Evolutionary conservation across 2,113 vertebrate species (phyloP), one percentile per base, ranked within the genome.

Genomic region (Caretta caretta): DNA sequence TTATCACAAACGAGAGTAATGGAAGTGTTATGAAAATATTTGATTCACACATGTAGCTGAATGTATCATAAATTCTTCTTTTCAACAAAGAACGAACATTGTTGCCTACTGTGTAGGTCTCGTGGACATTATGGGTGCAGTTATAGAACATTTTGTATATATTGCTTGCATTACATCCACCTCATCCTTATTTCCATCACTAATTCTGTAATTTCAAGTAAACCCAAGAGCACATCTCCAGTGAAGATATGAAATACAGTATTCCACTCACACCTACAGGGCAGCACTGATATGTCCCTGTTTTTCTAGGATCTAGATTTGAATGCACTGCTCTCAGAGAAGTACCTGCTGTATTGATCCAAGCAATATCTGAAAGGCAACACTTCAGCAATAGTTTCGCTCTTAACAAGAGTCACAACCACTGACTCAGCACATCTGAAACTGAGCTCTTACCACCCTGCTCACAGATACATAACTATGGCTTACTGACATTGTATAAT

Each of bases 351-450:
- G 96, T 95, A 95, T 76, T 84, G 56, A 97, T 57, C 94, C 69
- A 93, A 96, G 97, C 87, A 97, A 57, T 94, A 97, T 94, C 93
- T 81, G 87, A 96, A 92, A 96, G 62, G 87, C 81, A 87, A 50
- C 91, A 88, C 19, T 85, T 31, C 65, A 91, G 85, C 62, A 84
- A 29, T 38, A 88, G 35, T 87, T 81, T 48, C 92, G 75, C 20
- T 90, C 65, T 86, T 93, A 90, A 87, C 50, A 91, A 35, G 81
- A 96, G 96, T 90, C 89, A 93, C 42, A 83, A 94, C 88, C 81
- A 75, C 50, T 83, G 94, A 96, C 80, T 81, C 92, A 92, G 79
- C 65, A 92, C 57, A 75, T n/a, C 25, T 24, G 27, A 93, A 78
- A 90, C 54, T 88, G 85, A 76, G 90, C 91, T 92, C 87, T 83